These are phyloP conservation scores for Acridotheres tristis DNA, from an alignment of 2,797 vertebrate genomes.

Conservation along the genomic window DNA sequence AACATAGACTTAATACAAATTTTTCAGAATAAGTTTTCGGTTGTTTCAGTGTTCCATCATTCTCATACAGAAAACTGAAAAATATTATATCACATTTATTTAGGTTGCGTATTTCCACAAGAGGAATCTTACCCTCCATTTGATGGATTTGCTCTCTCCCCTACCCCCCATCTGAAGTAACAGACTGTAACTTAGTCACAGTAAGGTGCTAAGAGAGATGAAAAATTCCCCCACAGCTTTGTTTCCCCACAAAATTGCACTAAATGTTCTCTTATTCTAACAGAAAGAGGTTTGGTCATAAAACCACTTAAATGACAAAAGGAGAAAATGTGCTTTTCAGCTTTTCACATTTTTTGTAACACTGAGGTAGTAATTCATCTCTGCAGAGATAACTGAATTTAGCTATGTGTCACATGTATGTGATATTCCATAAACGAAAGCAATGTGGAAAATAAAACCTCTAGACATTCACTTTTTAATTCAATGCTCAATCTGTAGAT, in stretches of 20 bases:
- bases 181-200: neutral
- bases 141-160: neutral
- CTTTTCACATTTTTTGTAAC: neutral
- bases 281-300: neutral
- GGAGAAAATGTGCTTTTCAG: neutral
- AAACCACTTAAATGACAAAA: neutral
- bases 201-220: neutral
- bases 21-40: neutral
- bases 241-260: neutral
- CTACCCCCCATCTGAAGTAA: neutral
- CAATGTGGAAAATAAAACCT: neutral
- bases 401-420: neutral
- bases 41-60: neutral
- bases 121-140: neutral
- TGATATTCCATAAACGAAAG: neutral
- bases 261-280: neutral
- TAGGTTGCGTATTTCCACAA: neutral
- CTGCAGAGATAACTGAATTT: neutral
- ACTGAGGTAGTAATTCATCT: neutral
- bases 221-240: neutral
- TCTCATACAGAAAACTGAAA: neutral
- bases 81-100: neutral
- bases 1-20: neutral
- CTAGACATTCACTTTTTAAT: neutral
- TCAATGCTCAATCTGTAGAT: neutral